Conservation (phyloP, 2,888 invertebrate genomes). For the Hesperia comma region DNA sequence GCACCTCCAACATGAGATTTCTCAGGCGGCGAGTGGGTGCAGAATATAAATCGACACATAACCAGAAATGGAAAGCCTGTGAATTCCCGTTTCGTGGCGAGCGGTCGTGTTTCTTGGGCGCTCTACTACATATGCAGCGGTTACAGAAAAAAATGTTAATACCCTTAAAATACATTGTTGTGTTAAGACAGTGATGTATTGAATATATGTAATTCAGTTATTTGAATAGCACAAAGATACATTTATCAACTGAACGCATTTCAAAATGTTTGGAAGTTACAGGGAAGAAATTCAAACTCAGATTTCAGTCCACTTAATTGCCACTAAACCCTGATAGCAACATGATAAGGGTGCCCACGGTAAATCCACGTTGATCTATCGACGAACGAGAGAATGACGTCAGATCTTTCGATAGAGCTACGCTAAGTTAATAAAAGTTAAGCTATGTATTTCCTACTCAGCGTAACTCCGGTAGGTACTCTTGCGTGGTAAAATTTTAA, state of each 20-base stretch:
- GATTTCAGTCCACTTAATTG: not conserved
- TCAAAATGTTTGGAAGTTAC: too few species aligned
- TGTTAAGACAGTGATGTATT: too few species aligned
- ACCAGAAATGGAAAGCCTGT: conserved; percentile 81
- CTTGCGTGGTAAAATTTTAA: too few species aligned
- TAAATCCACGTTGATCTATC: too few species aligned
- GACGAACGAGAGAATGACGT: too few species aligned
- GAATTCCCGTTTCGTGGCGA: conserved; percentile 77
- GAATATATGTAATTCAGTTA: too few species aligned
- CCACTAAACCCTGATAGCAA: not conserved
- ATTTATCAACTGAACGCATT: too few species aligned
- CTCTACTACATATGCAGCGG: conserved; percentile 36
- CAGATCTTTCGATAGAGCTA: too few species aligned
- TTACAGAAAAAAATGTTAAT: conserved; percentile 24
- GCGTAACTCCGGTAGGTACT: too few species aligned
- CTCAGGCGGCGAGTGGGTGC: conserved; percentile 83
- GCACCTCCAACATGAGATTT: conserved; percentile 84
- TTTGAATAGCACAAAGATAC: too few species aligned
- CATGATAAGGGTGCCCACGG: not conserved
- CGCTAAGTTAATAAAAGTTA: too few species aligned
- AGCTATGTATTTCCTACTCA: too few species aligned
- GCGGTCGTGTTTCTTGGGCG: conserved; percentile 55
- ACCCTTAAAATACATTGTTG: not conserved
- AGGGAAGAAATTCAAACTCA: not conserved
- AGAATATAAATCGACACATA: conserved; percentile 84